Conservation (phyloP, 2,888 invertebrate genomes). For the Heteropelma amictum region DNA sequence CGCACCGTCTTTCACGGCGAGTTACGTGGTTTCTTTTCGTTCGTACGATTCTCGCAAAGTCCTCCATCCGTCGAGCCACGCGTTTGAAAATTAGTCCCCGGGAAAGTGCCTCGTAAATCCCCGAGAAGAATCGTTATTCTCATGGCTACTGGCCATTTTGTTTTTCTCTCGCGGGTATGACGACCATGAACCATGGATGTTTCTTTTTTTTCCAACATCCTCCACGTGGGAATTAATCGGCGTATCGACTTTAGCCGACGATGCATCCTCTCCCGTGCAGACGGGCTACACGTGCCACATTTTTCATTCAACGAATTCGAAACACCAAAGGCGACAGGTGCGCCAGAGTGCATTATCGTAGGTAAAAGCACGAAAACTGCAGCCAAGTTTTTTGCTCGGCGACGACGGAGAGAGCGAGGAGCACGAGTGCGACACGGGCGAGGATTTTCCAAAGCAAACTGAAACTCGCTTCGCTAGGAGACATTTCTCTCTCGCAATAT, state of each 20-base stretch:
- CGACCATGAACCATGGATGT: background rate
- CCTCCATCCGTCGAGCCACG: conserved; percentile 29
- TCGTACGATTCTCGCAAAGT: conserved; percentile 38
- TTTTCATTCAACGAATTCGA: conserved; percentile 20
- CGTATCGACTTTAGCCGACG: too few relatives aligned
- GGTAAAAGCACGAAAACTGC: conserved; percentile 56
- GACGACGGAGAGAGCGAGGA: background rate
- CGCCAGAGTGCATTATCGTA: conserved; percentile 63
- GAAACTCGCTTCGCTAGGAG: conserved; percentile 5
- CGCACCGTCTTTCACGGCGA: background rate
- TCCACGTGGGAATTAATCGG: too few relatives aligned
- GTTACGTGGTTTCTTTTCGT: background rate
- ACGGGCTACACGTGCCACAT: too few relatives aligned
- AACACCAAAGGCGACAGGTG: conserved; percentile 61
- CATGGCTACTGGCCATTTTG: conserved; percentile 4
- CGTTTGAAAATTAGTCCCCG: conserved; percentile 56
- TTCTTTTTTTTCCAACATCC: too few relatives aligned
- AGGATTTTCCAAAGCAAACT: conserved; percentile 25
- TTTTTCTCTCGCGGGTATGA: background rate
- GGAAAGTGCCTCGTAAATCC: conserved; percentile 59
- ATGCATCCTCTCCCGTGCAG: too few relatives aligned
- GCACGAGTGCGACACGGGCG: background rate
- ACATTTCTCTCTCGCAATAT: conserved; percentile 52
- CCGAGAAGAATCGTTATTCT: conserved; percentile 56
- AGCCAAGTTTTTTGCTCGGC: background rate